Conservation (phyloP, 2,113 vertebrate genomes). For the Puffinus mauretanicus region DNA sequence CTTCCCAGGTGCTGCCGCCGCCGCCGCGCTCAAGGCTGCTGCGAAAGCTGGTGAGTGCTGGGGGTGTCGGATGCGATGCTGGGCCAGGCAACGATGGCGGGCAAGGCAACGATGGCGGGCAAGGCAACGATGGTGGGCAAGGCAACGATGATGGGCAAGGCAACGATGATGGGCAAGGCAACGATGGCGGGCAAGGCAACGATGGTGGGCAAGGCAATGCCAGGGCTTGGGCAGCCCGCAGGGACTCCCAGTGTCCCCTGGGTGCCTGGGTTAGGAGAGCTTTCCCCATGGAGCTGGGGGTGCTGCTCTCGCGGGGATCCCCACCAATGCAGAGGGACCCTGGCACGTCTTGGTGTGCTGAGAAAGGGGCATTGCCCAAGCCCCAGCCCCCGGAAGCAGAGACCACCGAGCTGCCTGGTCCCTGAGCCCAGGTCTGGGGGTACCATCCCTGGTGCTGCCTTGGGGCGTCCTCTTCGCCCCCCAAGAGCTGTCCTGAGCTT, state of each 20-base stretch:
- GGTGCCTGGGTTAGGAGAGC: background rate
- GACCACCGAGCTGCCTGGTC: background rate
- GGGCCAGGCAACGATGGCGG: no score
- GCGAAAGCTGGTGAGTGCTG: conserved; percentile 75
- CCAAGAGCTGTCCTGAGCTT: background rate
- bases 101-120: no score
- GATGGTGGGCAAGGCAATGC: fast-evolving
- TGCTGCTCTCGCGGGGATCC: background rate
- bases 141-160: no score
- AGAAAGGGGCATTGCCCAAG: background rate
- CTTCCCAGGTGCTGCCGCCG: conserved; percentile 35
- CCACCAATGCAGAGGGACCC: fast-evolving
- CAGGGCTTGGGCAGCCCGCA: background rate
- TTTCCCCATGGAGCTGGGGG: background rate
- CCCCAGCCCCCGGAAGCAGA: background rate
- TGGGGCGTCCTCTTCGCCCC: background rate
- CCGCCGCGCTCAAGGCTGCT: conserved; percentile 72
- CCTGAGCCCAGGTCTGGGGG: background rate
- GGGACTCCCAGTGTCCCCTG: background rate
- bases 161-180: no score
- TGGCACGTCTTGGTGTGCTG: fast-evolving
- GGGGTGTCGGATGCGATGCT: fast-evolving
- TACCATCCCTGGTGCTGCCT: background rate
- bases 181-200: no score
- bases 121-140: no score